Evolutionary conservation across 2,888 invertebrate species (phyloP), one percentile per base, ranked within the genome.

Genomic region (Entomobrya proxima): DNA sequence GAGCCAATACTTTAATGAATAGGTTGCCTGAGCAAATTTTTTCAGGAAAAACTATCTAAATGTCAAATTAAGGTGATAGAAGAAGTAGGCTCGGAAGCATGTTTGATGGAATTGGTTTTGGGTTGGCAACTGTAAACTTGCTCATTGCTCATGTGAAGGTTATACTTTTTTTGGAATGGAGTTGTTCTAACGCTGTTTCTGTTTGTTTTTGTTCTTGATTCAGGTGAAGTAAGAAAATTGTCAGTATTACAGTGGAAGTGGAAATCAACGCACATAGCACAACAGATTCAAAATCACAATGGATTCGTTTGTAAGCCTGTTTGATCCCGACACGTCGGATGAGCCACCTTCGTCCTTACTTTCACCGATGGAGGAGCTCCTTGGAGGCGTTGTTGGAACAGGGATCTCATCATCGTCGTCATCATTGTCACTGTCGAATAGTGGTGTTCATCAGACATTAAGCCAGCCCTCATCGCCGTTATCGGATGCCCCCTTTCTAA

Each of bases 261-360:
- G 11, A 24, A 6, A 24, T 40, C 11, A 44, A 44, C 7, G 72
- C 27, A 40, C n/a, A 67, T 18, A 40, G 9, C 11, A 15, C 18
- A 72, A 50, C 18, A 2, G 21, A 67, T 3, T 4, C 24, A 21
- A 64, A 67, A n/a, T 7, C 40, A 74, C 21, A 47, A 96, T 97
- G 97, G 97, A 97, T 90, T 95, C 96, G 0, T 96, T 97, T 92
- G 93, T 96, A 90, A 95, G 95, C 90, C 93, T 97, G 35, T 97
- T 97, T 91, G 96, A 96, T 91, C 95, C 96, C 0, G 91, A 91
- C 91, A 94, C 92, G 87, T 92, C 91, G 82, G 93, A 93, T 67
- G 92, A 92, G 77, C 81, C 75, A 0, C 64, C 88, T 27, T 52
- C 88, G 13, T 64, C 86, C 27, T 32, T 74, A 37, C 6, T 58